A percentile compares a stretch with the other conserved stretches of the same genome.
These are phyloP conservation scores for Idris sp. DNA, from an alignment of 1,140 invertebrate genomes.

Conservation along the genomic window DNA sequence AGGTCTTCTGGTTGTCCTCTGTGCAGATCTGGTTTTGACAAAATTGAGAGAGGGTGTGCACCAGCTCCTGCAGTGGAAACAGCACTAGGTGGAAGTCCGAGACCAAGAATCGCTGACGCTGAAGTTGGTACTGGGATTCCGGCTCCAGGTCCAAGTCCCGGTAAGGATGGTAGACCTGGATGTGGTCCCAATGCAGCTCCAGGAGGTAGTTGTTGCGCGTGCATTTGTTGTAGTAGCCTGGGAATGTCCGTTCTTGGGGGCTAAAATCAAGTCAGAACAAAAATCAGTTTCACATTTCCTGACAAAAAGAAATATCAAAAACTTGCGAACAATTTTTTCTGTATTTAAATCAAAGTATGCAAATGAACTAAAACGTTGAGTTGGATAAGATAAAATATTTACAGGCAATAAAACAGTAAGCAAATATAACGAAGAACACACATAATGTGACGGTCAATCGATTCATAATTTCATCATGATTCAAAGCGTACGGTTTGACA, in stretches of 20 bases:
- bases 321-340: too few relatives aligned
- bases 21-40: slow-evolving; percentile 86
- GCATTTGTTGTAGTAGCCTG: slow-evolving; percentile 91
- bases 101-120: slow-evolving; percentile 74
- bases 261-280: slow-evolving; percentile 72
- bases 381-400: too few relatives aligned
- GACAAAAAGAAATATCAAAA: too few relatives aligned
- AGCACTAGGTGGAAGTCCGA: slow-evolving; percentile 80
- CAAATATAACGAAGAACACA: too few relatives aligned
- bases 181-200: slow-evolving; percentile 84
- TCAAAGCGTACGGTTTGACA: slow-evolving; percentile 3
- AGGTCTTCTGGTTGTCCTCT: slow-evolving; percentile 80
- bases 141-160: slow-evolving; percentile 73
- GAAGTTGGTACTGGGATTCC: slow-evolving; percentile 77
- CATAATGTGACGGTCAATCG: slow-evolving; percentile 2
- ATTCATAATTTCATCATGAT: slow-evolving; percentile 23
- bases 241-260: slow-evolving; percentile 88
- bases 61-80: slow-evolving; percentile 77
- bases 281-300: neutral
- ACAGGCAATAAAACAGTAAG: too few relatives aligned
- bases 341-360: too few relatives aligned
- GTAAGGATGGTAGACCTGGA: slow-evolving; percentile 77
- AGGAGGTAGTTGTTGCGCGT: slow-evolving; percentile 89
- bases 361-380: too few relatives aligned
- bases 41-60: slow-evolving; percentile 84